Base-by-base conservation (phyloP, 2,888 invertebrate species). In the Tineola bisselliella region DNA sequence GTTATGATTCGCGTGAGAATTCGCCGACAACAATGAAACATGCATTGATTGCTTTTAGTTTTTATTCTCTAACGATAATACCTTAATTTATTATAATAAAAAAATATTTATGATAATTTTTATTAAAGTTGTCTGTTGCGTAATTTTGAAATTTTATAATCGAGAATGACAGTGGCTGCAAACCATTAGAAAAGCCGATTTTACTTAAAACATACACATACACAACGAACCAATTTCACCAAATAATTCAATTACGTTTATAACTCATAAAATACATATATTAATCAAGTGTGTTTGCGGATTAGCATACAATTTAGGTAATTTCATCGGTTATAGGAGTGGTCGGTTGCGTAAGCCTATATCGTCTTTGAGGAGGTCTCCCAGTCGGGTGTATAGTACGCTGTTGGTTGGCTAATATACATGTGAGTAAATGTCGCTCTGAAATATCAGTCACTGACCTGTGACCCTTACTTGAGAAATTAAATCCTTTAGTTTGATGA, bases 361-460 rank as follows among this genome's bases (percentile, higher is more conserved):
- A 54, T 54, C 25, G 25, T 18, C 19, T 25, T 56, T 6, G 31
- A 58, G 33, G 58, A 58, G 58, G 33, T 58, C 33, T 58, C 33
- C 17, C 19, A 18, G 33, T 17, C 58, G 31, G 33, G 15, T n/a
- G 38, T 38, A 2, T 31, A 38, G 12, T 10, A 38, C 38, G 38
- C 2, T 52, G 52, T 52, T n/a, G 68, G 72, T 82, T 82, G 66
- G 76, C 77, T 69, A 83, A 84, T 62, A 84, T 62, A 44, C 69
- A 66, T 71, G 70, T 77, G 73, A 70, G 73, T 70, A 77, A 84
- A 84, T 81, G 79, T 79, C 79, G 69, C 75, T 70, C 71, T 71
- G 74, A 81, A 84, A 82, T 84, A 83, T 76, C 83, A 84, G 73
- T 68, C 68, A 67, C 43, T 72, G 81, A 82, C 80, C 81, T 69